phyloP scores from a whole-genome alignment of 2,888 invertebrate genomes.

The Xestobium rufovillosum region DNA sequence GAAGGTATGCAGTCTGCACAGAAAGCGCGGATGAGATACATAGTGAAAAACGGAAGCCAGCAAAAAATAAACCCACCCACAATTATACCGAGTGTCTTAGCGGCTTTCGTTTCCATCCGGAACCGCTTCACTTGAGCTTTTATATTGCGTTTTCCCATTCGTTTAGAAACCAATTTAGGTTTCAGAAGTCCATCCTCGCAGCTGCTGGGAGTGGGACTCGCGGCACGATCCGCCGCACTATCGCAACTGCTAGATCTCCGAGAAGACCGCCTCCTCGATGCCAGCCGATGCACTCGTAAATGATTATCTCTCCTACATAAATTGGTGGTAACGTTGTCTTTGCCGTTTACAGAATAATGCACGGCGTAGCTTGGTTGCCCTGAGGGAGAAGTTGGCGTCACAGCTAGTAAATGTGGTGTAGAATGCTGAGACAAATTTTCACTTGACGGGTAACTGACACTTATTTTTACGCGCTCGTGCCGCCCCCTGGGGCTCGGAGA shows the following conservation, averaged over 20 bases:
- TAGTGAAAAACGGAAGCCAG: conserved; percentile 96
- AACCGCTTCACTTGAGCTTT: conserved; percentile 88
- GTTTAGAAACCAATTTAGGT: conserved; percentile 47
- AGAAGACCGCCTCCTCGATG: conserved; percentile 16
- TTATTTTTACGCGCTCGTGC: conserved; percentile 77
- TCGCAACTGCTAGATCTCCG: conserved; percentile 45
- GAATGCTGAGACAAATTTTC: conserved; percentile 49
- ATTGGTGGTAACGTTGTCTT: conserved; percentile 50
- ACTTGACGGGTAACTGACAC: conserved; percentile 76
- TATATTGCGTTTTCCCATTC: conserved; percentile 83
- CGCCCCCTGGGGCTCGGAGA: conserved; percentile 50
- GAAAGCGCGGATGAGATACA: conserved; percentile 85
- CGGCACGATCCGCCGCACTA: conserved; percentile 43
- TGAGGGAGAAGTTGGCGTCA: conserved; percentile 41
- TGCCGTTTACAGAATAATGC: conserved; percentile 59
- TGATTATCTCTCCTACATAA: conserved; percentile 50
- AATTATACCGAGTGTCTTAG: conserved; percentile 93
- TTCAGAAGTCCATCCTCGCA: conserved; percentile 34
- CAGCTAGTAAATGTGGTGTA: conserved; percentile 34
- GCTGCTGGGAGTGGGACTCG: conserved; percentile 44
- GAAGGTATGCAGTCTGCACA: conserved; percentile 79
- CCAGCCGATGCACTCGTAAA: conserved; percentile 46
- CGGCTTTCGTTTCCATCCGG: conserved; percentile 93
- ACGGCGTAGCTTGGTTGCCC: conserved; percentile 52
- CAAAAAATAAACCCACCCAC: conserved; percentile 95